Evolutionary conservation across 2,888 invertebrate genomes (phyloP).

Genomic region (Dusona sp.): DNA sequence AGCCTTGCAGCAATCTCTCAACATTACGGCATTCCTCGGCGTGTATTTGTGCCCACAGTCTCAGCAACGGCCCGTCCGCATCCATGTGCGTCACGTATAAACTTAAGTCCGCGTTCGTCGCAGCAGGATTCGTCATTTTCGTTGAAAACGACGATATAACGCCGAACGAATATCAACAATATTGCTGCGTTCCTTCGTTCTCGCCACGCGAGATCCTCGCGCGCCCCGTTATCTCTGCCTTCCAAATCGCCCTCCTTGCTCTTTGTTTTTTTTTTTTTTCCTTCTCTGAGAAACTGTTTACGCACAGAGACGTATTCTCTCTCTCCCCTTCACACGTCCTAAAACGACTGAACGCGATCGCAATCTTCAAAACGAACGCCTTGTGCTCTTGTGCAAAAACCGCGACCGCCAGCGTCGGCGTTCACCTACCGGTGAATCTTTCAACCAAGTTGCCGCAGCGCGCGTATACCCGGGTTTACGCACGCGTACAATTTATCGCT

Average conservation of each 20-base stretch:
- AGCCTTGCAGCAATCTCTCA: conserved; percentile 84
- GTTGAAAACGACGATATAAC: neutral
- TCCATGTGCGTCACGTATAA: conserved; percentile 89
- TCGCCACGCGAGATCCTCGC: conserved; percentile 7
- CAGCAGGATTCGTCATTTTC: conserved; percentile 66
- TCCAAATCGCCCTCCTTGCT: neutral
- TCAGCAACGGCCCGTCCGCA: conserved; percentile 89
- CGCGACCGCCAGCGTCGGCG: neutral
- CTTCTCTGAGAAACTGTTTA: conserved; percentile 2
- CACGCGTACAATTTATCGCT: neutral
- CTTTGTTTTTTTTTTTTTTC: conserved; percentile 24
- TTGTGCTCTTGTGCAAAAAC: conserved; percentile 8
- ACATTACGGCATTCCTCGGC: conserved; percentile 81
- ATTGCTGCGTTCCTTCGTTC: neutral
- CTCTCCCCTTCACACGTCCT: conserved; percentile 55
- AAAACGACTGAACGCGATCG: conserved; percentile 14
- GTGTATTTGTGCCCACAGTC: conserved; percentile 90
- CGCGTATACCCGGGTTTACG: neutral
- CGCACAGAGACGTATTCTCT: neutral
- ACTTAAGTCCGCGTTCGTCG: conserved; percentile 64
- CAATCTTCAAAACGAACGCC: conserved; percentile 6
- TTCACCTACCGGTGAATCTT: conserved; percentile 23
- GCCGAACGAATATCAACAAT: conserved; percentile 2
- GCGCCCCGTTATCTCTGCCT: conserved; percentile 8
- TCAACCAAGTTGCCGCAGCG: neutral